Percentiles rank a stretch among this genome's conserved stretches.
Conservation (phyloP, 1,140 invertebrate species). For the Oedothorax gibbosus region DNA sequence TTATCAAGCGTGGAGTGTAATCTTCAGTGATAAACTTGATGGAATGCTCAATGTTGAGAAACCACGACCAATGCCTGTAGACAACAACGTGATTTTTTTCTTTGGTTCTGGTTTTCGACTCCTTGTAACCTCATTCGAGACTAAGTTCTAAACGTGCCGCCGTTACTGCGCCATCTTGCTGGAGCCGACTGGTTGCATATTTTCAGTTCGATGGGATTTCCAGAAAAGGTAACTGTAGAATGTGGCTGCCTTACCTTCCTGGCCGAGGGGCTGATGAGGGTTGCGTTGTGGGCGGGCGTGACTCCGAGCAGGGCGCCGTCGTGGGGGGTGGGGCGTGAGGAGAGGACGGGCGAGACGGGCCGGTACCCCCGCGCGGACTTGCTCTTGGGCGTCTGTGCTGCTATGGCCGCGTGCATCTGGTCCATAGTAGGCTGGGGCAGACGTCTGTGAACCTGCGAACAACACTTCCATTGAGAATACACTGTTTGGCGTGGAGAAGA, state of each 20-base stretch:
- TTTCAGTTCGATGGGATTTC: no score
- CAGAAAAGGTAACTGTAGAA: no score
- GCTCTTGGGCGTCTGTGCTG: conserved; percentile 60
- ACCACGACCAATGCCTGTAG: no score
- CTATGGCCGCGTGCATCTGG: conserved; percentile 63
- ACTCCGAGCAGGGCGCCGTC: neutral
- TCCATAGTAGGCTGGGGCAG: conserved; percentile 64
- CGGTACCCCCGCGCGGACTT: conserved; percentile 49
- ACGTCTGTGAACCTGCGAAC: conserved; percentile 61
- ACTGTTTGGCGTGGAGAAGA: conserved; percentile 21
- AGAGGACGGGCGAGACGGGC: conserved; percentile 53
- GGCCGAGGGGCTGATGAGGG: conserved; percentile 62
- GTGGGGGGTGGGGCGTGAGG: conserved; percentile 5
- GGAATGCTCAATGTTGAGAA: no score
- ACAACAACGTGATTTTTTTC: no score
- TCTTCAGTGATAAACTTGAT: no score
- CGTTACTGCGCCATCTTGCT: no score
- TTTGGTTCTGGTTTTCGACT: no score
- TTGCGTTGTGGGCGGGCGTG: neutral
- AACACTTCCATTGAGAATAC: neutral
- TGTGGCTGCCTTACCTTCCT: conserved; percentile 56
- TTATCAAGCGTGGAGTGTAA: no score
- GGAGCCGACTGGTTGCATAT: no score
- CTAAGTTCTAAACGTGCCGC: no score
- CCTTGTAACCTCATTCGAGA: no score